phyloP scores from a whole-genome alignment of 2,888 invertebrate genomes.

The Volucella zonaria region DNA sequence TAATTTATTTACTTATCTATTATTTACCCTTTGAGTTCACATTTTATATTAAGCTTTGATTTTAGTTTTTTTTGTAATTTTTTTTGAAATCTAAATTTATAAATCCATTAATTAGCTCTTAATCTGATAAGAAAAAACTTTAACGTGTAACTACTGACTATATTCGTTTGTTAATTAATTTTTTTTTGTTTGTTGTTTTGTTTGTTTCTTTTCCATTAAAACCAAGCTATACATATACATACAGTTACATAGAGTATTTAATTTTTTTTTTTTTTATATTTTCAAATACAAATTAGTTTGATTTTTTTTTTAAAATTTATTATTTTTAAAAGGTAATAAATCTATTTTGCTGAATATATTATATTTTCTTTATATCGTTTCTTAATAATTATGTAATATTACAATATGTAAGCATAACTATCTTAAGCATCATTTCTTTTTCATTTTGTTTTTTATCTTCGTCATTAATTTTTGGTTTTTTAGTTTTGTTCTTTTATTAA shows the following conservation, averaged over 20 bases:
- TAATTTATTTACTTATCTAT: slow-evolving; percentile 65
- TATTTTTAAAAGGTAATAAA: slow-evolving; percentile 59
- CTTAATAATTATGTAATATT: slow-evolving; percentile 44
- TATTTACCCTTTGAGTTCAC: slow-evolving; percentile 73
- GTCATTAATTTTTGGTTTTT: slow-evolving; percentile 58
- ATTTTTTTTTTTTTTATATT: slow-evolving; percentile 38
- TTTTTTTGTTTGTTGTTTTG: slow-evolving; percentile 76
- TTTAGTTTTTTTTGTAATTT: slow-evolving; percentile 18
- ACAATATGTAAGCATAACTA: slow-evolving; percentile 70
- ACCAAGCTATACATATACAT: slow-evolving; percentile 75
- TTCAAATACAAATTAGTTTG: slow-evolving; percentile 54
- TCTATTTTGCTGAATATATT: slow-evolving; percentile 59
- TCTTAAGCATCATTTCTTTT: slow-evolving; percentile 64
- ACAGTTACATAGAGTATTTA: slow-evolving; percentile 51
- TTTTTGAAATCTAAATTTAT: slow-evolving; percentile 64
- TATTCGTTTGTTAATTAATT: slow-evolving; percentile 22
- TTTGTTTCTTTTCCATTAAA: slow-evolving; percentile 72
- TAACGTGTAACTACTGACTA: slow-evolving; percentile 83
- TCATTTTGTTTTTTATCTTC: slow-evolving; percentile 42
- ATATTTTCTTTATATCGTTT: slow-evolving; percentile 19
- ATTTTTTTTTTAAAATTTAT: slow-evolving; percentile 62
- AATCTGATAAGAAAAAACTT: slow-evolving; percentile 71
- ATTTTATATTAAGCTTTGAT: slow-evolving; percentile 53
- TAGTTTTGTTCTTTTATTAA: neutral
- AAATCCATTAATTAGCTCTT: slow-evolving; percentile 64